A percentile compares a stretch with the other conserved stretches of the same genome.
Evolutionary conservation across 2,113 vertebrate species (phyloP).

Genomic region (Sceloporus undulatus): DNA sequence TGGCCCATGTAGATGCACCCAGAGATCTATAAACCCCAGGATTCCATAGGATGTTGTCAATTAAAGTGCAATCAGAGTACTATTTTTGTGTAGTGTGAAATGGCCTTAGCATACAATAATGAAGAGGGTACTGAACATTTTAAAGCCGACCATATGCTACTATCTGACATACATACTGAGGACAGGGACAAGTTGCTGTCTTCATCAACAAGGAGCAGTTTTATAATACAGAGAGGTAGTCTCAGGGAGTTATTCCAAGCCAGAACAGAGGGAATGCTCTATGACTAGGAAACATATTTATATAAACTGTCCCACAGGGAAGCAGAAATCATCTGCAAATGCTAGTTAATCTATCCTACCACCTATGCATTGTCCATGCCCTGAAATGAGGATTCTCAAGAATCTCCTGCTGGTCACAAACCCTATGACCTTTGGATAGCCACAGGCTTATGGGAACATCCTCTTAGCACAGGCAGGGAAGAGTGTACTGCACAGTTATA

Average conservation of each 20-base stretch:
- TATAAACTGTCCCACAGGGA: background rate
- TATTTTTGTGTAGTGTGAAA: too few species aligned
- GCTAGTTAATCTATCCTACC: background rate
- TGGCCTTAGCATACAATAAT: background rate
- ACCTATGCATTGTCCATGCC: background rate
- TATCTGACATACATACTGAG: background rate
- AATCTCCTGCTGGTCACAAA: background rate
- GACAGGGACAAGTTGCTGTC: background rate
- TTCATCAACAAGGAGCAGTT: background rate
- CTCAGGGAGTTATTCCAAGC: background rate
- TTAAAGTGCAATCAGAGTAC: too few species aligned
- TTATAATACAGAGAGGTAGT: background rate
- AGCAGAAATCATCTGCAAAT: too few species aligned
- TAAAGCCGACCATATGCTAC: background rate
- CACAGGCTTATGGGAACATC: background rate
- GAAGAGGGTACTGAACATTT: background rate
- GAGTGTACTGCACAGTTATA: slow-evolving; percentile 26
- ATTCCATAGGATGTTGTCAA: too few species aligned
- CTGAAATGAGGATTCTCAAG: background rate
- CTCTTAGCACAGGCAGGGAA: background rate
- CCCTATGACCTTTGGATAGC: background rate
- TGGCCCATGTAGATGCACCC: too few species aligned
- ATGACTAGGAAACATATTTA: background rate
- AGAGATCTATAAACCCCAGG: too few species aligned
- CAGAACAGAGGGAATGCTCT: background rate